Evolutionary conservation across 2,888 invertebrate species (phyloP).

Genomic region (Apamea sordens): DNA sequence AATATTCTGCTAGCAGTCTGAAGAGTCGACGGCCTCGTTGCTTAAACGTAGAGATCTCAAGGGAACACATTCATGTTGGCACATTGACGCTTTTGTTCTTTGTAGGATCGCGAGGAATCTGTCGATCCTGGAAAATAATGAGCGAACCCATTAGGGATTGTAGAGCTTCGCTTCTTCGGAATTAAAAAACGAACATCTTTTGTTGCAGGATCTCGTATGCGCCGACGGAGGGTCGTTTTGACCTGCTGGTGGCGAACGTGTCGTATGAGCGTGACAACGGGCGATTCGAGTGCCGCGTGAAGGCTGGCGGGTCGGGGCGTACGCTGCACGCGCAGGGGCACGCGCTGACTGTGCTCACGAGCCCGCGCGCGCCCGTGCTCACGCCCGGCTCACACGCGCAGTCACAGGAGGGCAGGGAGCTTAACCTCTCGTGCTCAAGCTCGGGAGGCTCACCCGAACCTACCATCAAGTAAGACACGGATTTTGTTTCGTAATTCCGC

Average conservation of each 20-base stretch:
- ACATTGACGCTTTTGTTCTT: slow-evolving; percentile 51
- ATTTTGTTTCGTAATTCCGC: slow-evolving; percentile 25
- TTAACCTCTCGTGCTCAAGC: slow-evolving; percentile 95
- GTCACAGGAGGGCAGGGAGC: slow-evolving; percentile 95
- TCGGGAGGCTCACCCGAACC: slow-evolving; percentile 98
- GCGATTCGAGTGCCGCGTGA: slow-evolving; percentile 96
- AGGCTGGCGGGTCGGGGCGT: slow-evolving; percentile 95
- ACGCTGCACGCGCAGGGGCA: slow-evolving; percentile 96
- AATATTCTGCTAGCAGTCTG: slow-evolving; percentile 44
- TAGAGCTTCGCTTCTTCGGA: neutral
- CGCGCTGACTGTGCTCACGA: slow-evolving; percentile 95
- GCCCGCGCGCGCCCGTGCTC: slow-evolving; percentile 95
- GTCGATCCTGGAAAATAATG: slow-evolving; percentile 53
- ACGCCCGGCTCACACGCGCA: slow-evolving; percentile 94
- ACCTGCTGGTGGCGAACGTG: slow-evolving; percentile 96
- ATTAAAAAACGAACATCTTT: slow-evolving; percentile 45
- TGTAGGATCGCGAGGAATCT: slow-evolving; percentile 40
- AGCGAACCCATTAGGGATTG: slow-evolving; percentile 43
- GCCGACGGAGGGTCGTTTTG: slow-evolving; percentile 95
- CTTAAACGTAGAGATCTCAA: slow-evolving; percentile 47
- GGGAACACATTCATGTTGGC: slow-evolving; percentile 42
- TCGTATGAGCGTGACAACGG: slow-evolving; percentile 98
- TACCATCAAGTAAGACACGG: slow-evolving; percentile 91
- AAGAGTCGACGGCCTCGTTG: slow-evolving; percentile 34
- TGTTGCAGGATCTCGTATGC: slow-evolving; percentile 93